Evolutionary conservation across 2,113 vertebrate genomes (phyloP).

Genomic region (Glaucomys volans): DNA sequence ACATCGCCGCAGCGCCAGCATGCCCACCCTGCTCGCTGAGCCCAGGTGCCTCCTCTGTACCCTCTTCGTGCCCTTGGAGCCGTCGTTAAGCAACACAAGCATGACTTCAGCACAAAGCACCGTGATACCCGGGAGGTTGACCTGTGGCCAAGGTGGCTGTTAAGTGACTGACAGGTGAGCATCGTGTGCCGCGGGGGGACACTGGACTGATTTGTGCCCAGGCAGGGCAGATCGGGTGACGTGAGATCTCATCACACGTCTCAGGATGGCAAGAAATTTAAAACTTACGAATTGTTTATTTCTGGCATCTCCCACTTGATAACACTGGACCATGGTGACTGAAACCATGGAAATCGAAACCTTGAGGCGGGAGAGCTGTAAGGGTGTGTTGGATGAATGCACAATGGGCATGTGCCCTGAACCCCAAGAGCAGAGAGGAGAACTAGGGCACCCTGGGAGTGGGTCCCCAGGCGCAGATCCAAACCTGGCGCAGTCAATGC

Average conservation of each 20-base stretch:
- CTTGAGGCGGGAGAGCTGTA: too few species aligned
- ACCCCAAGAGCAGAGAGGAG: accelerated
- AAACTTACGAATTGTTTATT: neutral
- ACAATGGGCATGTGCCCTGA: accelerated
- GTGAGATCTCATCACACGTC: neutral
- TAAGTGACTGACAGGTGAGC: accelerated
- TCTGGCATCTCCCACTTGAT: neutral
- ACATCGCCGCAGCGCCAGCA: too few species aligned
- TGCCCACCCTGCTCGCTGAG: too few species aligned
- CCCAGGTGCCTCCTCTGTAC: too few species aligned
- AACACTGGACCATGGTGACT: neutral
- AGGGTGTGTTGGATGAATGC: accelerated
- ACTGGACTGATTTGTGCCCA: neutral
- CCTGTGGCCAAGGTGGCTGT: too few species aligned
- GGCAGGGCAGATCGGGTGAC: neutral
- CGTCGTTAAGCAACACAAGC: neutral
- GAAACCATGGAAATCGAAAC: neutral
- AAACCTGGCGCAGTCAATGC: accelerated
- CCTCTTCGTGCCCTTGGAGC: neutral
- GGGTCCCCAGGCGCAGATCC: accelerated
- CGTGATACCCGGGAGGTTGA: accelerated
- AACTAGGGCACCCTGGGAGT: accelerated
- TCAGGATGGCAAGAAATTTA: neutral
- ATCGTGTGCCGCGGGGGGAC: neutral
- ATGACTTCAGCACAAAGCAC: neutral